Percentiles rank a stretch among this genome's conserved stretches.
Conservation (phyloP, 2,797 vertebrate genomes). For the Anas capensis region DNA sequence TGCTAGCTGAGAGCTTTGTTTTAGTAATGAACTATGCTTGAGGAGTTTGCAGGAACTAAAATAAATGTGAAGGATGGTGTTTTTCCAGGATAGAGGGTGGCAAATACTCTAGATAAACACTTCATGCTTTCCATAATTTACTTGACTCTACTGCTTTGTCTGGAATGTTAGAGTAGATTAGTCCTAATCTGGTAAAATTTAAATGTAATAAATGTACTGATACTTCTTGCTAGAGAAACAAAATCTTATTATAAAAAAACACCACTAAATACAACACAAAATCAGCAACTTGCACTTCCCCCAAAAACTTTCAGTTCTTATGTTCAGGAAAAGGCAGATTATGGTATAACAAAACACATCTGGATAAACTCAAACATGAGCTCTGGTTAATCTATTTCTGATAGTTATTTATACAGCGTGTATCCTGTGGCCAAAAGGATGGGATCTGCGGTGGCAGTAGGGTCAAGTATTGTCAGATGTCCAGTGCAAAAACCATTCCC, state of each 20-base stretch:
- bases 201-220: neutral
- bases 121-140: neutral
- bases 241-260: neutral
- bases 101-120: neutral
- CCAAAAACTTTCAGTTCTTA: neutral
- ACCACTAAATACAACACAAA: neutral
- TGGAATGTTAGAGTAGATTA: neutral
- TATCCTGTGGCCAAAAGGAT: neutral
- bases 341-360: neutral
- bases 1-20: neutral
- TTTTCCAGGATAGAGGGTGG: neutral
- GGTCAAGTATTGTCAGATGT: neutral
- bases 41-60: neutral
- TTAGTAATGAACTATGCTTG: neutral
- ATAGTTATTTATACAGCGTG: neutral
- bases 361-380: neutral
- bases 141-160: neutral
- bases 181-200: neutral
- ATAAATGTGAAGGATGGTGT: neutral
- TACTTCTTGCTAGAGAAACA: neutral
- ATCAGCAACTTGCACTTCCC: no score
- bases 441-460: neutral
- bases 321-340: neutral
- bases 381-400: neutral
- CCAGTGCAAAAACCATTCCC: neutral